These are phyloP conservation scores for Amphilophus citrinellus DNA, from an alignment of 2,113 vertebrate species.

Conservation along the genomic window DNA sequence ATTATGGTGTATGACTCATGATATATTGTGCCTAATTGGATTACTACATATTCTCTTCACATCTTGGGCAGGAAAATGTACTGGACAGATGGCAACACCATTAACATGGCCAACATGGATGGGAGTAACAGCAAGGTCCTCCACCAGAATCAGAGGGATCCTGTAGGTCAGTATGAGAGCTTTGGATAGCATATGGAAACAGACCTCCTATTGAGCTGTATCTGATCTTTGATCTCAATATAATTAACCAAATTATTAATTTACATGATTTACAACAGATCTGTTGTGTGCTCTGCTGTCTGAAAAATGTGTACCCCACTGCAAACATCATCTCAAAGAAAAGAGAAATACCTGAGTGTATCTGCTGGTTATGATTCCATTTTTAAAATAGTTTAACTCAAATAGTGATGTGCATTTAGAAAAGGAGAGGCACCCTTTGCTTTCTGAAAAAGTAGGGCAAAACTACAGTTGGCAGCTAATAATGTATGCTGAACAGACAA, in stretches of 20 bases:
- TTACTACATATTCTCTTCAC: conserved; percentile 18
- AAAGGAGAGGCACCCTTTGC: background rate
- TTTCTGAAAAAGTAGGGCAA: background rate
- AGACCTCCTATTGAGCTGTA: background rate
- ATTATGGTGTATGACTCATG: conserved; percentile 8
- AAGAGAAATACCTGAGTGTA: background rate
- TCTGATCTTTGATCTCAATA: background rate
- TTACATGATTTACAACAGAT: background rate
- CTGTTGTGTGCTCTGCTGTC: background rate
- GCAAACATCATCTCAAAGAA: conserved; percentile 12
- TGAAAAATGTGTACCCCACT: background rate
- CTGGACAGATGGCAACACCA: conserved; percentile 97
- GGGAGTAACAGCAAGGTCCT: conserved; percentile 98
- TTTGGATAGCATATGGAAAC: background rate
- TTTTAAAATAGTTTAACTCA: conserved; percentile 38
- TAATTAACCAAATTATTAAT: background rate
- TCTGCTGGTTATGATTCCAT: conserved; percentile 25
- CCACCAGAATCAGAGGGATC: conserved; percentile 96
- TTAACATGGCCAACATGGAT: conserved; percentile 99
- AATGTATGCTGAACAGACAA: background rate
- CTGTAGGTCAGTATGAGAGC: conserved; percentile 87
- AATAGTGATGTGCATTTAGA: background rate
- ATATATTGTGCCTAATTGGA: conserved; percentile 14
- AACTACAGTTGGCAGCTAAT: background rate
- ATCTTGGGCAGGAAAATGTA: conserved; percentile 88